Conservation (phyloP, 2,888 invertebrate genomes). For the Polietes domitor region DNA sequence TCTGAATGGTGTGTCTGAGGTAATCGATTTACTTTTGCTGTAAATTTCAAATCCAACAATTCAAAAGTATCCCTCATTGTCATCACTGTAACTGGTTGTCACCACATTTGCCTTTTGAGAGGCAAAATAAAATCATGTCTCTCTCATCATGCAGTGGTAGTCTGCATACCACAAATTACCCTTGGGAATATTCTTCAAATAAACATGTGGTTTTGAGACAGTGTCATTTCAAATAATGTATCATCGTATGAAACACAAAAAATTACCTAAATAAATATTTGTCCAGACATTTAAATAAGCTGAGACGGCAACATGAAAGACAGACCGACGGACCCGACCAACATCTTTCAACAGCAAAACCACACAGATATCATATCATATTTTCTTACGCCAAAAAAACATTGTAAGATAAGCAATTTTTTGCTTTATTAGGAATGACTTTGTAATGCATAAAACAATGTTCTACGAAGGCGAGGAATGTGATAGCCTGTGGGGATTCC, state of each 20-base stretch:
- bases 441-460: too few relatives aligned
- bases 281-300: not conserved
- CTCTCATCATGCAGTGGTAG: too few relatives aligned
- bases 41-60: too few relatives aligned
- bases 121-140: too few relatives aligned
- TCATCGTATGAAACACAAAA: not conserved
- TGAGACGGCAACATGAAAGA: not conserved
- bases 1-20: too few relatives aligned
- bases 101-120: too few relatives aligned
- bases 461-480: too few relatives aligned
- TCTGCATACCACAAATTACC: not conserved
- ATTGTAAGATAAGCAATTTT: not conserved
- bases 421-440: too few relatives aligned
- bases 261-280: not conserved
- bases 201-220: not conserved
- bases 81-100: too few relatives aligned
- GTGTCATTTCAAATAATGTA: not conserved
- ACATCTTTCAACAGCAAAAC: not conserved
- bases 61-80: too few relatives aligned
- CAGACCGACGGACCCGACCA: not conserved
- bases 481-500: too few relatives aligned
- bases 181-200: slow-evolving; percentile 22
- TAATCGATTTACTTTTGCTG: too few relatives aligned
- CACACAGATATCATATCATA: not conserved
- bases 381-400: not conserved